Evolutionary conservation across 2,888 invertebrate species (phyloP).

Genomic region (Leptarthrus brevirostris): DNA sequence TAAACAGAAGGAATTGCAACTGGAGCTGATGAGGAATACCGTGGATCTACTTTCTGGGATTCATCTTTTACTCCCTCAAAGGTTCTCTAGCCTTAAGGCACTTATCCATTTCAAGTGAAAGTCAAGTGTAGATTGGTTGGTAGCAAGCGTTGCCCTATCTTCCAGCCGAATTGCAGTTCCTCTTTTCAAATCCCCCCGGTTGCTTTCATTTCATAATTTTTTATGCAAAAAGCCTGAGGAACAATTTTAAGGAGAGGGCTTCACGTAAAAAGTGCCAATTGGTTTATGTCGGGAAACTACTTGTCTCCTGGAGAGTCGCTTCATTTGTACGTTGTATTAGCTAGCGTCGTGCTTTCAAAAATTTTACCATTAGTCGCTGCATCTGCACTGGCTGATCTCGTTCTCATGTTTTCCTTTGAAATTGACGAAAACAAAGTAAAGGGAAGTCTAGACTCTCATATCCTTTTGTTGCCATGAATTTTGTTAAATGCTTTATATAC

Average conservation of each 20-base stretch:
- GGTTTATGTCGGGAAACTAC: constrained; percentile 31
- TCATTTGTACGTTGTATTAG: constrained; percentile 9
- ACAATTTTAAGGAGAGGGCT: constrained; percentile 8
- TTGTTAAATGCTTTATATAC: constrained; percentile 30
- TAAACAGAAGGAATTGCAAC: constrained; percentile 27
- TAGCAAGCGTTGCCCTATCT: constrained; percentile 9
- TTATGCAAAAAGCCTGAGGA: constrained; percentile 28
- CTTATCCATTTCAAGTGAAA: constrained; percentile 36
- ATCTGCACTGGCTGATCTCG: background rate
- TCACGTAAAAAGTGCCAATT: constrained; percentile 38
- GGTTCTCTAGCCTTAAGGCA: constrained; percentile 37
- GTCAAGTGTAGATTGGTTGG: constrained; percentile 40
- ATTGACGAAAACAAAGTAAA: constrained; percentile 6
- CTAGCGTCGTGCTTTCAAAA: background rate
- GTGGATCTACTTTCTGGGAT: constrained; percentile 16
- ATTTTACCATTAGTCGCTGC: background rate
- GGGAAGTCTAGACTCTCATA: constrained; percentile 8
- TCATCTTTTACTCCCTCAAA: constrained; percentile 22
- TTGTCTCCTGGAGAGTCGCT: constrained; percentile 20
- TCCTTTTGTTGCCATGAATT: constrained; percentile 18
- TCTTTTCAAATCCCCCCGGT: background rate
- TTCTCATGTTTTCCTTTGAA: constrained; percentile 33
- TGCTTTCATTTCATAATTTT: constrained; percentile 18
- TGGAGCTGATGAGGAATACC: constrained; percentile 20
- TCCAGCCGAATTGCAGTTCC: constrained; percentile 4